phyloP scores from a whole-genome alignment of 2,797 vertebrate genomes.

The Euphonia xanthogaster region DNA sequence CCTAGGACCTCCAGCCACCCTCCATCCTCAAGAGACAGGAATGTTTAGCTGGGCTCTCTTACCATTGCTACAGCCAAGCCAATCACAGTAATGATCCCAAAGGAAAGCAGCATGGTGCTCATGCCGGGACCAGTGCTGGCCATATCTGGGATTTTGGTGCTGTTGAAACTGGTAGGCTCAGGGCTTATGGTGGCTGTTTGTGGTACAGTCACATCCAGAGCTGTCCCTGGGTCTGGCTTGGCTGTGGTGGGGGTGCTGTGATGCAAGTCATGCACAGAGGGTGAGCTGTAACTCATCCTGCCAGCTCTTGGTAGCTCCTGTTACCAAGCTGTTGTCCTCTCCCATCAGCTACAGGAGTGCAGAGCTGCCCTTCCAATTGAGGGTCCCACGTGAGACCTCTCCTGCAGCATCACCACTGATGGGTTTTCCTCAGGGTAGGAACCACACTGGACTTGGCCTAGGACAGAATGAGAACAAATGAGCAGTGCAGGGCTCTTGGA shows the following conservation, averaged over 20 bases:
- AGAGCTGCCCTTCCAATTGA: neutral
- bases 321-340: neutral
- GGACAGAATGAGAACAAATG: neutral
- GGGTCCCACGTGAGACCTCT: neutral
- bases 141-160: slow-evolving; percentile 82
- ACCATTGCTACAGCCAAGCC: slow-evolving; percentile 93
- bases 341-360: neutral
- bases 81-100: slow-evolving; percentile 94
- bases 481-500: neutral
- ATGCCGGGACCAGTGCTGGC: slow-evolving; percentile 76
- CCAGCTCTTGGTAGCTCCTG: neutral
- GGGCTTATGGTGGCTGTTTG: slow-evolving; percentile 61
- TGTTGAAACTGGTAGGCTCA: slow-evolving; percentile 85
- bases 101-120: slow-evolving; percentile 90
- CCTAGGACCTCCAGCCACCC: neutral
- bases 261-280: slow-evolving; percentile 45
- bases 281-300: slow-evolving; percentile 70
- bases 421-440: neutral
- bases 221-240: slow-evolving; percentile 40
- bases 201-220: slow-evolving; percentile 57
- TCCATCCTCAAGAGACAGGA: neutral
- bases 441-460: neutral
- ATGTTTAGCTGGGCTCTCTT: slow-evolving; percentile 58
- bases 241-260: slow-evolving; percentile 11
- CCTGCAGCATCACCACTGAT: neutral